Evolutionary conservation across 2,888 invertebrate species (phyloP).

Genomic region (Ophion ventricosus): DNA sequence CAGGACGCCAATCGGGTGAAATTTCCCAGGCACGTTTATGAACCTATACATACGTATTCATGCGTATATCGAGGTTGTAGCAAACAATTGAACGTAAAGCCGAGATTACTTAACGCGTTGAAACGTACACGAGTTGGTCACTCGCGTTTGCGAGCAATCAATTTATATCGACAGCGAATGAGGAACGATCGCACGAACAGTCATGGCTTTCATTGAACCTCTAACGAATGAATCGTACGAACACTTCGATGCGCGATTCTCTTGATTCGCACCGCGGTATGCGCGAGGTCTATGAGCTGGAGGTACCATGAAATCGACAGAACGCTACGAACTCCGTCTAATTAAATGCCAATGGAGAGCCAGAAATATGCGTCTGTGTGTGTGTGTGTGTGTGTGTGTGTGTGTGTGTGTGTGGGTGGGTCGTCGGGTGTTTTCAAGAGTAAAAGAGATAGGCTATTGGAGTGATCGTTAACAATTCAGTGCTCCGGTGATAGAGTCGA

Average conservation of each 20-base stretch:
- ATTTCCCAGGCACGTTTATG: no score
- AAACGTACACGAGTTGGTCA: background rate
- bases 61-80: no score
- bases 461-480: slow-evolving; percentile 52
- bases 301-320: slow-evolving; percentile 45
- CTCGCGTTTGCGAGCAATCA: background rate
- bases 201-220: slow-evolving; percentile 43
- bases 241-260: slow-evolving; percentile 19
- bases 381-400: background rate
- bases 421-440: slow-evolving; percentile 12
- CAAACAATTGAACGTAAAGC: no score
- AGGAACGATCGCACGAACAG: slow-evolving; percentile 47
- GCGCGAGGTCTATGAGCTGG: background rate
- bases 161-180: slow-evolving; percentile 19
- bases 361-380: background rate
- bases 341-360: slow-evolving; percentile 63
- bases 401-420: background rate
- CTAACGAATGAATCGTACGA: slow-evolving; percentile 33
- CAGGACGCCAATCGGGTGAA: no score
- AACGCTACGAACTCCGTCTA: slow-evolving; percentile 55
- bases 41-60: no score
- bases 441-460: slow-evolving; percentile 7
- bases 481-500: slow-evolving; percentile 50
- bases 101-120: background rate
- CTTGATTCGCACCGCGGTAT: slow-evolving; percentile 2